Base-by-base conservation (phyloP, 2,797 vertebrate genomes). In the Rhinophrynus dorsalis region DNA sequence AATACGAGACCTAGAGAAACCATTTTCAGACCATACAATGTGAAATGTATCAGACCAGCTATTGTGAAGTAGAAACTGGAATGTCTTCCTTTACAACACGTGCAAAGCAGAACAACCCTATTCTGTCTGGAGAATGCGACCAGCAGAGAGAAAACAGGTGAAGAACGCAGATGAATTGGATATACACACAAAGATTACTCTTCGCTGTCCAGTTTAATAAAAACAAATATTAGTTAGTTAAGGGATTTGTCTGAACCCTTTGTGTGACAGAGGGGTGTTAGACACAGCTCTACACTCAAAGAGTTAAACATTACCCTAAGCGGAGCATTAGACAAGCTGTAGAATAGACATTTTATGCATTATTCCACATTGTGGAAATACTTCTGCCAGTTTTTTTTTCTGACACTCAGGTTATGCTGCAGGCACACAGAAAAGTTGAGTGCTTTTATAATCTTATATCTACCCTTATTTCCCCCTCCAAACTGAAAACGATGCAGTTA, bases 301-400 rank as follows among this genome's bases (percentile, higher is more conserved):
- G 26, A 47, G 26, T 72, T 65, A 51, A 58, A 58, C 58, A 72
- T 50, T 30, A 18, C 8, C 32, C 35, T 50, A 56, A 2, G 30
- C 32, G 33, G 24, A 47, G 38, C 32, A 57, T 54, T 33, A 26
- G 47, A 42, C 51, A 72, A 18, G 35, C 44, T 51, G 45, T 26
- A 58, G 51, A 63, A 57, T 38, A 65, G 32, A 42, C 62, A 59
- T 29, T 44, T 18, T 44, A 42, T 44, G 33, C 27, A 23, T 35
- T 42, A 47, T 67, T 73, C 70, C 70, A 73, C 70, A 73, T 51
- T 73, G 70, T 73, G 70, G 62, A 73, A 66, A 73, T 73, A 57
- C 7, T 24, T 27, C 12, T 13, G 47, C 15, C 47, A 13, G 6
- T 18, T 64, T 42, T 21, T 30, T 6, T 27, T 2, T 23, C 20